phyloP scores from a whole-genome alignment of 2,113 vertebrate species.

The Brachionichthys hirsutus region DNA sequence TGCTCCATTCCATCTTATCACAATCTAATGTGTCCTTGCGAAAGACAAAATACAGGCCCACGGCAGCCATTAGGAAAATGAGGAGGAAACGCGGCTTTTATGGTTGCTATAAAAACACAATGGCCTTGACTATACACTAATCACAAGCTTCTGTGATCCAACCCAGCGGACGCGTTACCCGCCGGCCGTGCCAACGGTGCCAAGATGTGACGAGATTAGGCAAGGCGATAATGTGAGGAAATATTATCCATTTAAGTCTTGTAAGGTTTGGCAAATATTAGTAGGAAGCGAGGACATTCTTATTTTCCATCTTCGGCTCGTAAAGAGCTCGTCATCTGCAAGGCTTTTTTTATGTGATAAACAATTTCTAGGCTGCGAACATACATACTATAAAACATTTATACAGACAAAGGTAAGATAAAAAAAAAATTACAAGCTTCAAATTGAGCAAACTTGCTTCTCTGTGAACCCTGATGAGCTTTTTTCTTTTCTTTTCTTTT shows the following conservation, averaged over 20 bases:
- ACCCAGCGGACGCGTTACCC: slow-evolving; percentile 80
- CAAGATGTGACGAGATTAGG: slow-evolving; percentile 63
- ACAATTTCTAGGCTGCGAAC: slow-evolving; percentile 2
- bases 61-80: slow-evolving; percentile 88
- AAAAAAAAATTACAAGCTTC: slow-evolving; percentile 1
- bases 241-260: slow-evolving; percentile 43
- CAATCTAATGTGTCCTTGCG: slow-evolving; percentile 82
- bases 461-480: slow-evolving; percentile 38
- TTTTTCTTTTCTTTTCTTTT: slow-evolving; percentile 14
- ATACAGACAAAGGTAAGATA: neutral
- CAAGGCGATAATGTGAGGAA: slow-evolving; percentile 52
- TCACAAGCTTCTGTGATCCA: slow-evolving; percentile 78
- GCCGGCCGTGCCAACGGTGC: slow-evolving; percentile 59
- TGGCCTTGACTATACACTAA: slow-evolving; percentile 86
- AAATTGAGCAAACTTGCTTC: slow-evolving; percentile 9
- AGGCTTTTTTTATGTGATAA: slow-evolving; percentile 8
- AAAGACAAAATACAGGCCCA: slow-evolving; percentile 79
- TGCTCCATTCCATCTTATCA: slow-evolving; percentile 74
- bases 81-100: slow-evolving; percentile 88
- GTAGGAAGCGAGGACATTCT: neutral
- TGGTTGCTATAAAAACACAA: slow-evolving; percentile 90
- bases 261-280: slow-evolving; percentile 53
- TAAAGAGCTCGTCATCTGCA: slow-evolving; percentile 5
- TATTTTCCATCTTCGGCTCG: slow-evolving; percentile 9
- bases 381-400: slow-evolving; percentile 1